Base-by-base conservation (phyloP, 2,888 invertebrate species). In the Eupeodes latifasciatus region DNA sequence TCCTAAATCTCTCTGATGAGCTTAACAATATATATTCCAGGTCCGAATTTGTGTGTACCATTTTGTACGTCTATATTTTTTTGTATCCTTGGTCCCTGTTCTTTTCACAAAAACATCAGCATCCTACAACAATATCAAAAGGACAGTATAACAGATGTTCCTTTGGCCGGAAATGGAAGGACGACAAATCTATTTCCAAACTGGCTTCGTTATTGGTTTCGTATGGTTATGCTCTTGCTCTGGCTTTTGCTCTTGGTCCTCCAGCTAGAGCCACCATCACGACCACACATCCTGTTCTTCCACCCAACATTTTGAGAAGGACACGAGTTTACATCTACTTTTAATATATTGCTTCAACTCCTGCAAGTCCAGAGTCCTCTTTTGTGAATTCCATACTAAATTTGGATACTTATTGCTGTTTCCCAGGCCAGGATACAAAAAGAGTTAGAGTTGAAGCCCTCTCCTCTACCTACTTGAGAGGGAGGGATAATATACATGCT, bases 251-350 rank as follows among this genome's bases (percentile, higher is more conserved):
- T 19, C 47, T 34, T 27, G 11, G 10, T 11, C 47, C 14, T 27
- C 27, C 11, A 55, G 11, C 55, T 9, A 40, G 6, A 40, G 40
- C 40, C 40, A 40, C 40, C 40, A 40, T 5, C 77, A 51, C 77
- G 44, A 47, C 51, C 62, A 44, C 49, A 49, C 55, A 47, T 10
- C 71, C 66, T 2, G 27, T 27, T 27, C 27, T 27, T 27, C 27
- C 27, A 3, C 27, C 27, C 27, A 27, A 40, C 51, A 19, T 61
- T 62, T 72, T 76, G 27, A 78, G 88, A 78, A 88, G 88, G 81
- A 88, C 85, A 81, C 64, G 74, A 85, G 88, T 88, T 88, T 88
- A 88, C 88, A 88, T 88, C 88, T 81, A 75, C 85, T 88, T 88
- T 88, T 88, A 88, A 88, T 85, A 87, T 84, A 83, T 84, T 80